Conservation (phyloP, 2,797 vertebrate species). For the Gadopsis bispinosus region DNA sequence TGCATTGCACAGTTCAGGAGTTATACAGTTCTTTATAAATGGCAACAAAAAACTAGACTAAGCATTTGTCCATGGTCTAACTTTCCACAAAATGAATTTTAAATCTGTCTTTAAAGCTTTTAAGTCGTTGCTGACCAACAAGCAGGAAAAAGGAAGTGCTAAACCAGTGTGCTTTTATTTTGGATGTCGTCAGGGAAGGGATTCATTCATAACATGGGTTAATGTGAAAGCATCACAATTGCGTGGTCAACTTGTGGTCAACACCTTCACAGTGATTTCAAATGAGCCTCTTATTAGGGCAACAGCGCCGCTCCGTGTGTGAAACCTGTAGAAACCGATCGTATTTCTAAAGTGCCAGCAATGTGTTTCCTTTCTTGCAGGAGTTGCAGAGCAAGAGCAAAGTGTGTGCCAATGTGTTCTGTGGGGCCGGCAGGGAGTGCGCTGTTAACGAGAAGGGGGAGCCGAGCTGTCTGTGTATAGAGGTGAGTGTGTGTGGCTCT, state of each 20-base stretch:
- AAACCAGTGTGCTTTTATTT: neutral
- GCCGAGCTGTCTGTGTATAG: slow-evolving; percentile 97
- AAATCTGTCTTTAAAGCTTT: neutral
- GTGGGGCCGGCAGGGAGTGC: slow-evolving; percentile 96
- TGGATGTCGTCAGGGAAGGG: neutral
- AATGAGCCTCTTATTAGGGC: neutral
- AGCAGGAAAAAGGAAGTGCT: neutral
- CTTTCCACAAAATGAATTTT: neutral
- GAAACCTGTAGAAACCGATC: slow-evolving; percentile 2
- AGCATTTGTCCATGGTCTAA: neutral
- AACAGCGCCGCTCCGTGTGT: slow-evolving; percentile 61
- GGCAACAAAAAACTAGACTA: neutral
- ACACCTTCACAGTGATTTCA: neutral
- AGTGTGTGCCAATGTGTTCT: slow-evolving; percentile 99
- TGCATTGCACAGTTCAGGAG: neutral
- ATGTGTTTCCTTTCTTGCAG: slow-evolving; percentile 76
- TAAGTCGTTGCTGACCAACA: neutral
- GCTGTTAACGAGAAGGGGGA: slow-evolving; percentile 95
- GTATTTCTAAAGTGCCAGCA: neutral
- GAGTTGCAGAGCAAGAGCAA: slow-evolving; percentile 96
- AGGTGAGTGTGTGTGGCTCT: slow-evolving; percentile 81
- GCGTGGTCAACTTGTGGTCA: neutral
- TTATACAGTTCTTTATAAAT: neutral
- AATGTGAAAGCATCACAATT: neutral
- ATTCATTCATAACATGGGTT: neutral